Base-by-base conservation (phyloP, 2,797 vertebrate species). In the Ataeniobius toweri region DNA sequence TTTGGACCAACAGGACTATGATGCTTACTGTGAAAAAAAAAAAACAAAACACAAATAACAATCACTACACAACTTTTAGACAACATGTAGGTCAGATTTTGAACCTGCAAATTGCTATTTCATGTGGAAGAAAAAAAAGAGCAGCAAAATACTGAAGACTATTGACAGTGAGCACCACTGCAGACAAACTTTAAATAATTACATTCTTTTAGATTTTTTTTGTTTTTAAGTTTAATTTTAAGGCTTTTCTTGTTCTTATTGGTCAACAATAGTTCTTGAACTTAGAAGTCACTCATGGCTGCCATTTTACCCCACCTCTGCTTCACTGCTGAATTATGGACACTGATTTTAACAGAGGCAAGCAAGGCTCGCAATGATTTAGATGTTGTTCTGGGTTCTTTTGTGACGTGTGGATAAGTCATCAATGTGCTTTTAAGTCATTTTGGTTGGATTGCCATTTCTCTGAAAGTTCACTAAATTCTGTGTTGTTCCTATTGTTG, bases 11-110 rank as follows among this genome's bases (percentile, higher is more conserved):
- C 39, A 81, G 74, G 22, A 70, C 0, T 0, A 8, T 0, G 0
- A 3, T 0, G 39, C 24, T 88, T 78, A 76, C 87, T 86, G n/a
- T 48, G 76, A 5, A 18, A 0, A 26, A 39, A 41, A 28, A 55
- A 22, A 4, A 3, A 24, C 5, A n/a, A n/a, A 36, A 44, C 70
- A 2, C 0, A 80, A 58, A 56, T 13, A 50, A 73, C 0, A 55
- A 3, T 28, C 8, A 71, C 48, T 7, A 74, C 7, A 46, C 16
- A 48, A 20, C 44, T 68, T 71, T 53, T 2, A 0, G 20, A 76
- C n/a, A 22, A 28, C 28, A 3, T 31, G 44, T 31, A 28, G 53
- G 69, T 46, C n/a, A 6, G 1, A 5, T 2, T 0, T 14, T 5
- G 41, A 39, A 18, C 20, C 73, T 84, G 75, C 69, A 39, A 58